These are phyloP conservation scores for Octodon degus DNA, from an alignment of 2,113 vertebrate genomes.

Conservation along the genomic window DNA sequence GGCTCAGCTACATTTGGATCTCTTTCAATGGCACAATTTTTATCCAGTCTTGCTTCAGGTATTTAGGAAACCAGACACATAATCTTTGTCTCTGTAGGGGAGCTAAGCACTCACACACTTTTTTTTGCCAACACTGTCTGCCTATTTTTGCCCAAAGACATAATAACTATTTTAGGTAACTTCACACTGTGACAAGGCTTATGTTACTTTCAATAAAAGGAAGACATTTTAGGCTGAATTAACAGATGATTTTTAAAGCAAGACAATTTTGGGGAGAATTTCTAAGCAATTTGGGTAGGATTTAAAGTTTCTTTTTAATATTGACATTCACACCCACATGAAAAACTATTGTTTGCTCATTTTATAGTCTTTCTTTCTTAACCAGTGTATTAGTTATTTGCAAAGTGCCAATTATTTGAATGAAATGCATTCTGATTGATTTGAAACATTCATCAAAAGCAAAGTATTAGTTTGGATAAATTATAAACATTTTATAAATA, in stretches of 20 bases:
- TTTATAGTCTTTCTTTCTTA: conserved; percentile 53
- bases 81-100: conserved; percentile 81
- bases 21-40: conserved; percentile 73
- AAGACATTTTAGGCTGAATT: conserved; percentile 78
- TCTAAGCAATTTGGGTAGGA: conserved; percentile 63
- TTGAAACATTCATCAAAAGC: conserved; percentile 37
- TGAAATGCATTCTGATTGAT: neutral
- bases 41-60: conserved; percentile 74
- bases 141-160: conserved; percentile 82
- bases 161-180: conserved; percentile 85
- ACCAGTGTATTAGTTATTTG: conserved; percentile 62
- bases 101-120: conserved; percentile 71
- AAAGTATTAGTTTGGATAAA: conserved; percentile 35
- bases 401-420: conserved; percentile 10
- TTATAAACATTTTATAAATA: neutral
- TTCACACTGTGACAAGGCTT: conserved; percentile 80
- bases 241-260: conserved; percentile 75
- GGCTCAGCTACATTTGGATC: conserved; percentile 55
- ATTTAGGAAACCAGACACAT: conserved; percentile 83
- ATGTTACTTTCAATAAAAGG: conserved; percentile 81
- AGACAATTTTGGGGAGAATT: conserved; percentile 56
- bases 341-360: conserved; percentile 46
- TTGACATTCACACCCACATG: conserved; percentile 16
- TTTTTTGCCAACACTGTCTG: conserved; percentile 78
- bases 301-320: conserved; percentile 62